phyloP scores from a whole-genome alignment of 2,888 invertebrate species.

The Lutraria lutraria region DNA sequence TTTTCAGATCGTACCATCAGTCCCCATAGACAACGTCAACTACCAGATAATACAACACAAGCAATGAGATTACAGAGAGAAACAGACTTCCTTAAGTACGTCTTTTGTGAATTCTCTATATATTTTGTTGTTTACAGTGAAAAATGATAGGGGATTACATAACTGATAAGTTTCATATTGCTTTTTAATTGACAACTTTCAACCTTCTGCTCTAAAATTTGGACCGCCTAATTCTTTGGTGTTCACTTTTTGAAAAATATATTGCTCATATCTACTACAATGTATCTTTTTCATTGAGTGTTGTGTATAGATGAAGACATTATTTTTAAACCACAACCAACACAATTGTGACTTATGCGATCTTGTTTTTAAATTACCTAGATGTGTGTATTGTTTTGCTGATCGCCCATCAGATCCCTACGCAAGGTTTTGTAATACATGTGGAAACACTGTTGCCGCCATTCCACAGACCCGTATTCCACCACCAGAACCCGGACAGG shows the following conservation, averaged over 20 bases:
- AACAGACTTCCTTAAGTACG: constrained; percentile 85
- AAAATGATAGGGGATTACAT: no score
- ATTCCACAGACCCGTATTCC: constrained; percentile 82
- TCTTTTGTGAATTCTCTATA: neutral
- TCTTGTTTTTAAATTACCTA: constrained; percentile 53
- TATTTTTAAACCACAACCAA: no score
- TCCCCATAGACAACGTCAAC: constrained; percentile 62
- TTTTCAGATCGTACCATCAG: constrained; percentile 60
- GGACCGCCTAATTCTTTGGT: no score
- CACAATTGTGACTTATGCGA: neutral
- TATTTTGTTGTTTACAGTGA: no score
- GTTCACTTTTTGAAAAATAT: no score
- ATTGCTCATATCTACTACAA: no score
- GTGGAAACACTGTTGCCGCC: constrained; percentile 83
- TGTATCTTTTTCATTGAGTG: no score
- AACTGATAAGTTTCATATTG: no score
- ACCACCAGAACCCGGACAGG: constrained; percentile 85
- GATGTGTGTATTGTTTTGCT: constrained; percentile 85
- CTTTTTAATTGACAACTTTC: no score
- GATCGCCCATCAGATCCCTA: constrained; percentile 84
- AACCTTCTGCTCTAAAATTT: no score
- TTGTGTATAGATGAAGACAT: no score
- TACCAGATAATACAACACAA: constrained; percentile 83
- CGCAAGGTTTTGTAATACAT: constrained; percentile 84
- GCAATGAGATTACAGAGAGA: constrained; percentile 84